Base-by-base conservation (phyloP, 2,888 invertebrate species). In the Drosophila leonis region DNA sequence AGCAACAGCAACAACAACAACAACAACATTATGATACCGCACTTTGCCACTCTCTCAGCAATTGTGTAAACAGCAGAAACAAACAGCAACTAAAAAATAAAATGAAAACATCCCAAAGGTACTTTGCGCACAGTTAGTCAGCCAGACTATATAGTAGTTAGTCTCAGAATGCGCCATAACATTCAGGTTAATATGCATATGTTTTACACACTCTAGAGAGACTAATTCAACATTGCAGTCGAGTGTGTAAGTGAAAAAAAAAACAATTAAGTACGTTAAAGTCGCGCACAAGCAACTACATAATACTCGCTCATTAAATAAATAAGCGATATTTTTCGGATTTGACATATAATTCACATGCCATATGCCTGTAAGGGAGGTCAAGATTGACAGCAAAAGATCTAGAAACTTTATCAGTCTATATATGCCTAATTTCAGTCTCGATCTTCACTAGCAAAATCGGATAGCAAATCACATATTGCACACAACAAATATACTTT, bases 21-120 rank as follows among this genome's bases (percentile, higher is more conserved):
- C 35, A 65, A 49, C 65, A 46, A 74, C 69, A 72, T 64, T 65
- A 74, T 74, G 69, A 82, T 73, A 69, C 73, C 68, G 64, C 81
- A 78, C 72, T 78, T 76, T 72, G 71, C 59, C 61, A 49, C 59
- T 76, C 69, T 75, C 69, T 65, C 64, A 69, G 64, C 84, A 87
- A 72, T 78, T 87, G 88, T 69, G 73, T 78, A 87, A 78, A 82
- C 78, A 82, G 59, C 46, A 75, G 48, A 39, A 62, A 66, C 20
- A 20, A 73, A 57, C 55, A 73, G 62, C 42, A 65, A 66, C 75
- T 42, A 46, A 44, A 37, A 51, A 52, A n/a, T 37, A 35, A 37
- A 37, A 35, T 8, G 15, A 35, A 48, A 44, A 48, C 41, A 44
- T 29, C 10, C 42, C 27, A 42, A 61, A 70, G 37, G 44, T 33